Base-by-base conservation (phyloP, 2,888 invertebrate species). In the Smittia aterrima region DNA sequence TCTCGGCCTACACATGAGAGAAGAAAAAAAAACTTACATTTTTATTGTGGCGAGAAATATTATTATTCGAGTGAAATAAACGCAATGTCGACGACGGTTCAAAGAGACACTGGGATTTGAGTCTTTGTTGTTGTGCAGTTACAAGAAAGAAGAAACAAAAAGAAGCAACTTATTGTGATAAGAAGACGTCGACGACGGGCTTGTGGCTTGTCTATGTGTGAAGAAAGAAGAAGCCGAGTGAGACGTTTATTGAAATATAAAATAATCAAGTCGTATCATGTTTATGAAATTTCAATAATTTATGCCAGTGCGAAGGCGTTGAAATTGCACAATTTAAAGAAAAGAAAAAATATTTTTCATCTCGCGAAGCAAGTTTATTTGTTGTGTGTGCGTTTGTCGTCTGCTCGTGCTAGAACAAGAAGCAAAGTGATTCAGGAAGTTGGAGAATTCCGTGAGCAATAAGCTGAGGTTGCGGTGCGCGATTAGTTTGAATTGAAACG, bases 1-100 rank as follows among this genome's bases (percentile, higher is more conserved):
- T 58, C 58, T 18, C 58, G 9, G 58, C 58, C 58, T 58, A 58
- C 58, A 58, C 58, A 47, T 47, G n/a, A 47, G n/a, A 47, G 16
- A 47, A 11, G 16, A 18, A 58, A 58, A 18, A 22, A 58, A 58
- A 38, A 38, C 6, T 18, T 58, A 58, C 58, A 18, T 58, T 58
- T 58, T 58, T 58, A 20, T 22, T 20, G 18, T 58, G 58, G 58
- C 22, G 58, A 58, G 58, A 20, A 58, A 58, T 58, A 58, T 58
- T 22, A 47, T 58, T 58, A 18, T 18, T 18, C 18, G 1, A 22
- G 58, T 58, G 58, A 18, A 58, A 22, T 18, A 18, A 18, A 18
- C 1, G 18, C 58, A 58, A 22, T 58, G 58, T n/a, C n/a, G n/a
- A n/a, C n/a, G 11, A 47, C n/a, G 32, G 3, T 9, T 47, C n/a